These are phyloP conservation scores for Acanthoscelides obtectus DNA, from an alignment of 2,888 invertebrate species.

Conservation along the genomic window DNA sequence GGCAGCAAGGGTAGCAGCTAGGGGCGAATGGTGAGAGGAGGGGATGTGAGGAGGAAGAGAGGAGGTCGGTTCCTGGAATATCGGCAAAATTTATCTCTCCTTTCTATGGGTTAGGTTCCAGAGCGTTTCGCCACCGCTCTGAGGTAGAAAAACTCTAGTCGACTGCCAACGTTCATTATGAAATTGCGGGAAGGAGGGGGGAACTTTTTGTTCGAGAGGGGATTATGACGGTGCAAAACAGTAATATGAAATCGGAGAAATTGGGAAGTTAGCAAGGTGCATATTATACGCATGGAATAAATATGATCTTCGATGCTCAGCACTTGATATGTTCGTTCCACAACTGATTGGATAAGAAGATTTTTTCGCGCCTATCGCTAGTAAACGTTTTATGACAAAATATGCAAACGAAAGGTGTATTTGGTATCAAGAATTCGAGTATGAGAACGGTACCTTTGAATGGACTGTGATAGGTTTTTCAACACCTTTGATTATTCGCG, in stretches of 20 bases:
- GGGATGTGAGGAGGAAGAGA: background rate
- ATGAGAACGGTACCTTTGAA: too few species aligned
- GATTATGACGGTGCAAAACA: background rate
- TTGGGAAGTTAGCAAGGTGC: background rate
- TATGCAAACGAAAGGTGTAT: too few species aligned
- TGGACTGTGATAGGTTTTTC: too few species aligned
- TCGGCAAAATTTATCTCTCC: background rate
- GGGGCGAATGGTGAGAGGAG: background rate
- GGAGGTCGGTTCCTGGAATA: background rate
- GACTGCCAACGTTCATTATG: background rate
- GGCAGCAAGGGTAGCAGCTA: background rate
- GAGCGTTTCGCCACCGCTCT: background rate
- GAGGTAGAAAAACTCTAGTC: background rate
- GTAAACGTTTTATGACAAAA: too few species aligned
- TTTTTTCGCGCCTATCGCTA: too few species aligned
- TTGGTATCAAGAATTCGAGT: too few species aligned
- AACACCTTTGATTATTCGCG: too few species aligned
- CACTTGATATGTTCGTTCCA: background rate
- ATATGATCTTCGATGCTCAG: background rate
- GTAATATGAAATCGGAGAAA: background rate
- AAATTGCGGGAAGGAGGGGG: background rate
- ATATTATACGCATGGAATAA: background rate
- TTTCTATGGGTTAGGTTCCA: background rate
- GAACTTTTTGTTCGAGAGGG: background rate
- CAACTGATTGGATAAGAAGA: too few species aligned